Evolutionary conservation across 92 coral and sea anemone genomes (phyloP), one percentile per base, ranked within the genome.

Genomic region (Montipora capitata): DNA sequence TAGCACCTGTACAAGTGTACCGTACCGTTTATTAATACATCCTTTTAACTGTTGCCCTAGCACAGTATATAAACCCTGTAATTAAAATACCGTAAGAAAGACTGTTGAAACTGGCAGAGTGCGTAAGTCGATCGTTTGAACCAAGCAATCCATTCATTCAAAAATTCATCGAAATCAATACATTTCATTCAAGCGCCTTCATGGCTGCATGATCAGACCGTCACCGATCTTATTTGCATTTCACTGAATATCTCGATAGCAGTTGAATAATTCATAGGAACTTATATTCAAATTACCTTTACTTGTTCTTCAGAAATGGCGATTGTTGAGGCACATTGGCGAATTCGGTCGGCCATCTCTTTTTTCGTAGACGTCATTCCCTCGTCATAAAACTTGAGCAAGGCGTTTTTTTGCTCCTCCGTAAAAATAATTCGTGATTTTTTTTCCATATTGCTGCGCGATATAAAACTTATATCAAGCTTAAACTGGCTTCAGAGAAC

Each of bases 281-380:
- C 59, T 54, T 15, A 61, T 16, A 16, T 16, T 16, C 18, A 61
- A 61, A 61, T 61, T 15, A 61, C 18, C 35, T 61, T 15, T 15
- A 15, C 66, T 15, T 61, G 35, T 61, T 16, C 35, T 61, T 61
- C 35, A 61, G 66, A 16, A 15, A 15, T 61, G 66, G 66, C 18
- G 66, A 61, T 15, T 16, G 18, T 61, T 61, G 35, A 14, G 20
- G 35, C 18, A 15, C 35, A 61, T 7, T 61, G 35, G 35, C 59
- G 59, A 54, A 54, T 54, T 54, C 5, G 20, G 18, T 61, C 18
- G 35, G 66, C 27, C 35, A 61, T 61, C 18, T 15, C 66, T 7
- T 15, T 61, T 16, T 61, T 61, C 66, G 66, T 61, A 15, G 66
- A 61, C 35, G 66, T 61, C 66, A 61, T 61, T 61, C 66, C 66